Base-by-base conservation (phyloP, 2,113 vertebrate species). In the Brachionichthys hirsutus region DNA sequence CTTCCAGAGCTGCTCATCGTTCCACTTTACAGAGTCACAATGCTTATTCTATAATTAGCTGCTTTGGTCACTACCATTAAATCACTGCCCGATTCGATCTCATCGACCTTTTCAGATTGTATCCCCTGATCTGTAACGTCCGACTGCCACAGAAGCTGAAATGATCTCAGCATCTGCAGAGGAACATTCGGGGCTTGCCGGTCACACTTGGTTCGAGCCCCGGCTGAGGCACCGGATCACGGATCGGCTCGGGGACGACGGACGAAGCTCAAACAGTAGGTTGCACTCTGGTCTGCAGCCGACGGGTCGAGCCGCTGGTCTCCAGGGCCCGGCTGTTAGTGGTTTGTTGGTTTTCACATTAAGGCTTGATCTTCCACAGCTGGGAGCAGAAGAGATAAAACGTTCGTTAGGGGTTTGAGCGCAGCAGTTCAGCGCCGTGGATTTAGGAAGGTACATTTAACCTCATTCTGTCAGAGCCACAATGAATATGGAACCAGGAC, bases 361-460 rank as follows among this genome's bases (percentile, higher is more conserved):
- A 92, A n/a, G 89, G 40, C 70, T 93, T 93, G 50, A 93, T 93
- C 78, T 93, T 93, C 92, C 89, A 93, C 57, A 93, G 84, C 92
- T 93, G 86, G 14, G 68, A 61, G 4, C 15, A 58, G 7, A 77
- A 3, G 18, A 74, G 12, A 56, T 16, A 17, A 41, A 66, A 0
- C 4, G 7, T 30, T 44, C 0, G 24, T 63, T 51, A 52, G 22
- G 46, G 17, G n/a, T n/a, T n/a, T n/a, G n/a, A n/a, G n/a, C n/a
- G n/a, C n/a, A n/a, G n/a, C n/a, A n/a, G n/a, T n/a, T n/a, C n/a
- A n/a, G n/a, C n/a, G n/a, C n/a, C n/a, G n/a, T n/a, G n/a, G n/a
- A n/a, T n/a, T n/a, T n/a, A n/a, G n/a, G n/a, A n/a, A n/a, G n/a
- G n/a, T n/a, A n/a, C n/a, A n/a, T n/a, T n/a, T n/a, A n/a, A n/a